Conservation (phyloP, 2,797 vertebrate species). For the Benthosema pterotum region DNA sequence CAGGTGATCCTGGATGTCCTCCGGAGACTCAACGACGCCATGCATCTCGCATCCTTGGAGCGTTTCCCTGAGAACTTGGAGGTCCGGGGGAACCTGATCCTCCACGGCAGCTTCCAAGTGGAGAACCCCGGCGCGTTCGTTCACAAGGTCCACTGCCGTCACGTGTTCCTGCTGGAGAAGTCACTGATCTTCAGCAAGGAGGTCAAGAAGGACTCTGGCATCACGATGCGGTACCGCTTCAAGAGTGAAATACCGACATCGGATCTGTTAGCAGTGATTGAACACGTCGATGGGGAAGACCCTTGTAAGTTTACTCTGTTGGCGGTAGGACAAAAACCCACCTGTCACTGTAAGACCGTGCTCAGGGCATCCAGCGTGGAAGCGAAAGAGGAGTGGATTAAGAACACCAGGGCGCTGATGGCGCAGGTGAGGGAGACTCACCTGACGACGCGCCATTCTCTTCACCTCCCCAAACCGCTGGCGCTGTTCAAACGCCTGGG, state of each 20-base stretch:
- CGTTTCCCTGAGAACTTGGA: conserved; percentile 97
- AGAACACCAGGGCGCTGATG: conserved; percentile 98
- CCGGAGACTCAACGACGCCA: conserved; percentile 96
- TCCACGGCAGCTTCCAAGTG: conserved; percentile 98
- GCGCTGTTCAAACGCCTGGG: conserved; percentile 77
- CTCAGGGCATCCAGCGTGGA: conserved; percentile 92
- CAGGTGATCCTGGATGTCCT: conserved; percentile 98
- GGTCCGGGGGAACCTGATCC: conserved; percentile 95
- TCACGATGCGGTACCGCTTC: conserved; percentile 97
- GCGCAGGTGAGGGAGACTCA: conserved; percentile 97
- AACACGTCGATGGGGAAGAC: conserved; percentile 97
- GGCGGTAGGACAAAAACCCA: conserved; percentile 95
- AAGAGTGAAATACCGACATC: conserved; percentile 94
- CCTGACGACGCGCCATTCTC: conserved; percentile 94
- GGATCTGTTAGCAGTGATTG: conserved; percentile 92
- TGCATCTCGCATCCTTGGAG: conserved; percentile 98
- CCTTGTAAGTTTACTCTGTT: conserved; percentile 98
- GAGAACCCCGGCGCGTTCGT: conserved; percentile 98
- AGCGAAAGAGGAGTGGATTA: conserved; percentile 98
- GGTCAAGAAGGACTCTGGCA: conserved; percentile 95
- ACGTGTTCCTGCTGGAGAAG: conserved; percentile 98
- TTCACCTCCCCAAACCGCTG: conserved; percentile 92
- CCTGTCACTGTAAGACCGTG: conserved; percentile 97
- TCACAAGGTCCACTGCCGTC: conserved; percentile 94
- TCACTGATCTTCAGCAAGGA: conserved; percentile 95